A percentile compares a stretch with the other conserved stretches of the same genome.
Conservation (phyloP, 2,888 invertebrate species). For the Ariolimax columbianus region DNA sequence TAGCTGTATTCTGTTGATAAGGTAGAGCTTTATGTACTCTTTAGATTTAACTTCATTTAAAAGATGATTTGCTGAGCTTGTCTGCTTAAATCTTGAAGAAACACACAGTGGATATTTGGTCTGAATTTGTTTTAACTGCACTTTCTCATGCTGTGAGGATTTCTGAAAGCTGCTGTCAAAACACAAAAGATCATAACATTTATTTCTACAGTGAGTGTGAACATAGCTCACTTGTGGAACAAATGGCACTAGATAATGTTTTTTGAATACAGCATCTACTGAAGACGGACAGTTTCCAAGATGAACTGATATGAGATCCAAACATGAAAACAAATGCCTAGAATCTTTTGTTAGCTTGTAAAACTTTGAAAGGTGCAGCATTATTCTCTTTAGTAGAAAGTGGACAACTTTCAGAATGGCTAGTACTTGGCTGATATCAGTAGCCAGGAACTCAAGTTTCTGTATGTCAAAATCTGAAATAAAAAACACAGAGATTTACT, state of each 20-base stretch:
- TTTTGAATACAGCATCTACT: background rate
- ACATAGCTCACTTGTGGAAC: background rate
- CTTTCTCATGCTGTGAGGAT: background rate
- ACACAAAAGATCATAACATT: too few relatives aligned
- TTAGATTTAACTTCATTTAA: conserved; percentile 3
- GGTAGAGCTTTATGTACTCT: conserved; percentile 1
- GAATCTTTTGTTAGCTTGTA: background rate
- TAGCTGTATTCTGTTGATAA: background rate
- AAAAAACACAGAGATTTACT: background rate
- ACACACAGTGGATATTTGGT: background rate
- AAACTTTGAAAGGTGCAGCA: background rate
- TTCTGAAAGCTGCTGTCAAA: background rate
- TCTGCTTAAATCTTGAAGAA: background rate
- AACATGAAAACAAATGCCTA: conserved; percentile 4
- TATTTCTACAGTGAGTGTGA: background rate
- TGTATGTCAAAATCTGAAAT: background rate
- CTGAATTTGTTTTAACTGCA: too few relatives aligned
- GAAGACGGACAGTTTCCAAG: too few relatives aligned
- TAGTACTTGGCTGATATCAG: background rate
- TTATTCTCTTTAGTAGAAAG: background rate
- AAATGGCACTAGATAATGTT: background rate
- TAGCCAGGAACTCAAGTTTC: background rate
- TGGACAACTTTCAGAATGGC: background rate
- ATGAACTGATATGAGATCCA: background rate
- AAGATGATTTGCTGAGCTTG: background rate